These are phyloP conservation scores for Menidia beryllina DNA, from an alignment of 2,113 vertebrate genomes.

Conservation along the genomic window DNA sequence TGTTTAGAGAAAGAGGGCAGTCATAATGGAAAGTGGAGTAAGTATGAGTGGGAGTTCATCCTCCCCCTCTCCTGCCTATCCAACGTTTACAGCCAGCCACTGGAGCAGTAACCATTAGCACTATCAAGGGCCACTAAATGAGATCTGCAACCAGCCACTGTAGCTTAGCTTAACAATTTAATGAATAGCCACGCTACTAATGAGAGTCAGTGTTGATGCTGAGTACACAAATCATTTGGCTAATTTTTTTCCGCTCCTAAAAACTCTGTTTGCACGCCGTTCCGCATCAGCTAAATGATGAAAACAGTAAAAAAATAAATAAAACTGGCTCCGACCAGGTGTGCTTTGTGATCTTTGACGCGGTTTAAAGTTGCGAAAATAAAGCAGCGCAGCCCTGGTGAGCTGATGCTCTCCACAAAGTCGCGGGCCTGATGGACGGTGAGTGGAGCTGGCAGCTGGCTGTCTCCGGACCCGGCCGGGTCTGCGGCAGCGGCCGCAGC, in stretches of 20 bases:
- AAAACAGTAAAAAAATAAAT: conserved; percentile 14
- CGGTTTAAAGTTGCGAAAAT: background rate
- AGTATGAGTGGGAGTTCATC: conserved; percentile 45
- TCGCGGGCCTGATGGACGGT: conserved; percentile 29
- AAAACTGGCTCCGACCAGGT: background rate
- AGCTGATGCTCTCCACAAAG: conserved; percentile 28
- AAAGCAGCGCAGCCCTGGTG: conserved; percentile 10
- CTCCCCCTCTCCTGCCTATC: conserved; percentile 47
- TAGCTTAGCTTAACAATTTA: conserved; percentile 17
- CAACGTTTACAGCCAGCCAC: conserved; percentile 52
- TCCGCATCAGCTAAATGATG: background rate
- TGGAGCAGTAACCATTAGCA: conserved; percentile 56
- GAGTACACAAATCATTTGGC: background rate
- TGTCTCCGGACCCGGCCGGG: conserved; percentile 45
- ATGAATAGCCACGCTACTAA: conserved; percentile 8
- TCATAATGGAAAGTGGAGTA: conserved; percentile 18
- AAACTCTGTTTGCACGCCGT: background rate
- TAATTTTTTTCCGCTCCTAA: conserved; percentile 7
- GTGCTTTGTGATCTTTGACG: background rate
- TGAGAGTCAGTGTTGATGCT: conserved; percentile 3
- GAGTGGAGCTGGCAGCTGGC: conserved; percentile 59
- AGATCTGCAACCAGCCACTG: conserved; percentile 56
- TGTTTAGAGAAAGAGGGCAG: conserved; percentile 15
- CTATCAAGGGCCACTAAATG: conserved; percentile 48
- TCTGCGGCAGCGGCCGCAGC: conserved; percentile 34